Base-by-base conservation (phyloP, 1,140 invertebrate genomes). In the Leptinotarsa defecta region DNA sequence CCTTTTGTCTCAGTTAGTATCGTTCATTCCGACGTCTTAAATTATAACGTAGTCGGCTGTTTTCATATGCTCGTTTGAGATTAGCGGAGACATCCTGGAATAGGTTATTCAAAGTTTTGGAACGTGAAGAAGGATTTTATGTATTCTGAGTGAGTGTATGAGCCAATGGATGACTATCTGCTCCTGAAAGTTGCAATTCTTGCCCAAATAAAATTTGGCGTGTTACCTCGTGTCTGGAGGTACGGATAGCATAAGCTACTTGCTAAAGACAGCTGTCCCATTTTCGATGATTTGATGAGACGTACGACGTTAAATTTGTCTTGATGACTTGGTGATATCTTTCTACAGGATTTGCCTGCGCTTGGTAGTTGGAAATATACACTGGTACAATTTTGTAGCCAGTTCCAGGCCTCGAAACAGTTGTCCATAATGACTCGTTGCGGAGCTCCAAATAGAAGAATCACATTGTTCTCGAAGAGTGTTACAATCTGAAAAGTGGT, bases 141-240 rank as follows among this genome's bases (percentile, higher is more conserved):
- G 1, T 52, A n/a, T 52, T 52, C 49, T 52, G 3, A 0, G 3
- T 52, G 27, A 27, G 27, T 6, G 5, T 27, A 5, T 27, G 27
- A 27, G 27, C 27, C 0, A 6, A 27, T 27, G 27, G 27, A 27
- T 6, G 27, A 6, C 5, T 5, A 27, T 27, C 0, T 27, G 27
- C 5, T 27, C 27, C 27, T 27, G 27, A 27, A 5, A 27, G 27
- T 27, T 27, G 27, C 1, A 52, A 15, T 27, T 71, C 70, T 24
- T 52, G 19, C 49, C 74, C 77, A 74, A 80, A 80, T 20, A 49
- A 78, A 75, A 69, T 75, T 77, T 8, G 84, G 84, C 3, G 83
- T 81, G 84, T 85, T 0, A 76, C 76, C 49, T 84, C 82, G 75
- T 84, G 80, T 3, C 71, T 71, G 3, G 80, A 77, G 1, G 84